Base-by-base conservation (phyloP, 2,797 vertebrate genomes). In the Semotilus atromaculatus region DNA sequence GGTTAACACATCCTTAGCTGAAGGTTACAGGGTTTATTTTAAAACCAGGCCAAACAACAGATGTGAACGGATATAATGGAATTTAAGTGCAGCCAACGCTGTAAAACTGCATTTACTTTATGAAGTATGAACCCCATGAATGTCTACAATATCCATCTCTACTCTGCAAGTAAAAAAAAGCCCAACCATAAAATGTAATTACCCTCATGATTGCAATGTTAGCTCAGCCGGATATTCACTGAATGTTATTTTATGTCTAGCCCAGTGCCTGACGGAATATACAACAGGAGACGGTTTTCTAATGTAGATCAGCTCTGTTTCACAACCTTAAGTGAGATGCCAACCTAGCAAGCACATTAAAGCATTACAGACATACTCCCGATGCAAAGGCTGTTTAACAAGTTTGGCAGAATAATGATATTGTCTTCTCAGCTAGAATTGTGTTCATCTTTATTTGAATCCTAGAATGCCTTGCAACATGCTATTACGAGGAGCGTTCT, bases 171-270 rank as follows among this genome's bases (percentile, higher is more conserved):
- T 9, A 26, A 38, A 70, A 62, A 62, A 80, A 40, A 26, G 23
- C 48, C 23, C 14, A 53, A 53, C 31, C 45, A 36, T 55, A 70
- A 53, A 55, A 81, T 70, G 23, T 19, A 55, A 70, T 81, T 53
- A 40, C 51, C 66, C 34, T 68, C 66, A 70, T 62, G 53, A 82
- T 19, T 73, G 40, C 38, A 82, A 0, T 34, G 26, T 82, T 64
- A 73, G 80, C 55, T 73, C 21, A 62, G 53, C 70, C 26, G 13
- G 53, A 73, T 73, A 82, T 62, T 73, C 48, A 60, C 21, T 60
- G 13, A 82, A 72, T 62, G 51, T 40, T 72, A 40, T 60, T 72
- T 72, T 26, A 70, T 81, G 34, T 81, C 66, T 60, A 23, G 80
- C n/a, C n/a, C 36, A 60, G 53, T 71, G 7, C 36, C 21, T 81